Evolutionary conservation across 2,888 invertebrate genomes (phyloP).

Genomic region (Nomada flava): DNA sequence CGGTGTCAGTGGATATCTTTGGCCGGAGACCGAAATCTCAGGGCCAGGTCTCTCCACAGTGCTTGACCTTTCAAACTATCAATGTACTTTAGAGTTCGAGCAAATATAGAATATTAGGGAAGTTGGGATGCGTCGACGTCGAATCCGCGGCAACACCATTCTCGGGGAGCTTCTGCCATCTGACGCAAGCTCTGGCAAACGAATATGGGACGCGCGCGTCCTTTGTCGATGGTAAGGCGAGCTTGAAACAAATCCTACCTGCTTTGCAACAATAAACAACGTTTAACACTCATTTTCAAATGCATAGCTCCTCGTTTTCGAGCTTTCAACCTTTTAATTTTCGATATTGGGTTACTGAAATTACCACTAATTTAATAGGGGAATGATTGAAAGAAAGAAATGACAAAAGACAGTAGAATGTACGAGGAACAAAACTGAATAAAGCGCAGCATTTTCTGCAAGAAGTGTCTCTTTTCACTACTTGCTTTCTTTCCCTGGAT

Average conservation of each 20-base stretch:
- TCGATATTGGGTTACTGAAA: too few relatives aligned
- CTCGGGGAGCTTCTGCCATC: slow-evolving; percentile 64
- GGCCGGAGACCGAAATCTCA: background rate
- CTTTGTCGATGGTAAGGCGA: slow-evolving; percentile 42
- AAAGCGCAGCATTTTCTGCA: background rate
- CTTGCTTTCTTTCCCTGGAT: too few relatives aligned
- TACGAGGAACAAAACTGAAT: too few relatives aligned
- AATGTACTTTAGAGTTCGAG: background rate
- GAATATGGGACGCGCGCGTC: slow-evolving; percentile 37
- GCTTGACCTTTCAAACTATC: background rate
- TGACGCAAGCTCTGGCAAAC: slow-evolving; percentile 60
- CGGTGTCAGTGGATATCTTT: background rate
- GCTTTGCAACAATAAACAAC: background rate
- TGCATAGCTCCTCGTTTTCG: too few relatives aligned
- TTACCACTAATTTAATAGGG: background rate
- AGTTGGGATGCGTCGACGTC: slow-evolving; percentile 20
- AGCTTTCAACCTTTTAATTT: too few relatives aligned
- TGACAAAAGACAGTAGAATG: too few relatives aligned
- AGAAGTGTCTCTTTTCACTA: background rate
- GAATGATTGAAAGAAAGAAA: too few relatives aligned
- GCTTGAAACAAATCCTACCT: background rate
- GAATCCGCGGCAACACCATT: slow-evolving; percentile 18
- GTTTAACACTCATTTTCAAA: too few relatives aligned
- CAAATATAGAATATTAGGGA: slow-evolving; percentile 51
- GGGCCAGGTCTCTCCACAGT: background rate